Percentiles rank a stretch among this genome's conserved stretches.
phyloP scores from a whole-genome alignment of 2,113 vertebrate species.

The Mirza zaza region DNA sequence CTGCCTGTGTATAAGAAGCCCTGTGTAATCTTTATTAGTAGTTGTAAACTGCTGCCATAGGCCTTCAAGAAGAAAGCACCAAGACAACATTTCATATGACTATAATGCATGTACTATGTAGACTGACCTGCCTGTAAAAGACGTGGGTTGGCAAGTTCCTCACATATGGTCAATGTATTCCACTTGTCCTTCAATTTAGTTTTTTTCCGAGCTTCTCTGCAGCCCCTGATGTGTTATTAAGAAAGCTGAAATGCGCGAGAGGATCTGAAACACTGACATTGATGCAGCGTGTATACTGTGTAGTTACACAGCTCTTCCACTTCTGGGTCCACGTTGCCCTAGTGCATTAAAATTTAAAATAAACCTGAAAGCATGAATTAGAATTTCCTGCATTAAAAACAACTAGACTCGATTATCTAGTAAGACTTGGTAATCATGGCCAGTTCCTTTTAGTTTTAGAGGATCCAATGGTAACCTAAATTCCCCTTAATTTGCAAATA shows the following conservation, averaged over 20 bases:
- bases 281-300: background rate
- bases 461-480: background rate
- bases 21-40: constrained; percentile 80
- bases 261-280: background rate
- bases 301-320: background rate
- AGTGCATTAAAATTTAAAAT: constrained; percentile 3
- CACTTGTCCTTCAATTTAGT: background rate
- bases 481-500: constrained; percentile 29
- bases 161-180: constrained; percentile 20
- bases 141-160: constrained; percentile 34
- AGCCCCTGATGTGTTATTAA: background rate
- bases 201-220: constrained; percentile 10
- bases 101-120: constrained; percentile 83
- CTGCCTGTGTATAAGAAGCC: constrained; percentile 80
- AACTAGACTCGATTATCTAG: background rate
- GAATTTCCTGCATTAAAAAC: constrained; percentile 27
- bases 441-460: constrained; percentile 3
- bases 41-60: constrained; percentile 79
- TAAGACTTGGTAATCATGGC: background rate
- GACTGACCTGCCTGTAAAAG: constrained; percentile 73
- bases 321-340: background rate
- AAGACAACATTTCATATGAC: constrained; percentile 74
- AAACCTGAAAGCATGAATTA: constrained; percentile 26
- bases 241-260: background rate
- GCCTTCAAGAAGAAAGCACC: constrained; percentile 74